Evolutionary conservation across 2,797 vertebrate species (phyloP).

Genomic region (Falco rusticolus): DNA sequence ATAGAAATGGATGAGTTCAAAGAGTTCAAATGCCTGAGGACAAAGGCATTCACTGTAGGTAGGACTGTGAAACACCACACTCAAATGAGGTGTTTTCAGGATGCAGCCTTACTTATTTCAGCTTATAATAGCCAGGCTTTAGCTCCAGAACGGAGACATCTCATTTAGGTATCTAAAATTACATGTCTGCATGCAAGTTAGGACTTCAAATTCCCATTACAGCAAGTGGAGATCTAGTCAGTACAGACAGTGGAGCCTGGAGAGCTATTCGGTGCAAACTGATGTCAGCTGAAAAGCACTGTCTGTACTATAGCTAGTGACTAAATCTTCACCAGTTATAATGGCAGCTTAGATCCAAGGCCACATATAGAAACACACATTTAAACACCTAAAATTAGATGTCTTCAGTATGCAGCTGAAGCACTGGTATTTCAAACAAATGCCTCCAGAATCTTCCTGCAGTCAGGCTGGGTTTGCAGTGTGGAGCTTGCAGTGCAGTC

Average conservation of each 20-base stretch:
- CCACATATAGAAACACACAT: conserved; percentile 57
- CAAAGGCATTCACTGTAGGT: background rate
- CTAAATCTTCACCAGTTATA: conserved; percentile 56
- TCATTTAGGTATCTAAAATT: conserved; percentile 57
- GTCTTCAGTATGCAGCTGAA: conserved; percentile 44
- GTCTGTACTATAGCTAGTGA: conserved; percentile 24
- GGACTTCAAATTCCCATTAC: conserved; percentile 15
- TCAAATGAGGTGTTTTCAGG: conserved; percentile 14
- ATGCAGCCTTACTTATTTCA: conserved; percentile 27
- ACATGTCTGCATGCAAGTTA: background rate
- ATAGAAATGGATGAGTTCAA: background rate
- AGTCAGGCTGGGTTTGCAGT: background rate
- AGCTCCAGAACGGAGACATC: conserved; percentile 6
- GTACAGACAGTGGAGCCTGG: conserved; percentile 9
- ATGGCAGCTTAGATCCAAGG: conserved; percentile 35
- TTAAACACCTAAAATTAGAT: conserved; percentile 65
- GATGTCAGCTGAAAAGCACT: conserved; percentile 54
- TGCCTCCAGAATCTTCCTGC: conserved; percentile 32
- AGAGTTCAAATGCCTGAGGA: background rate
- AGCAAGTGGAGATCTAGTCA: background rate
- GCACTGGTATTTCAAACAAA: conserved; percentile 30
- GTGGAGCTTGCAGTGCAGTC: background rate
- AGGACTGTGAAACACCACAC: background rate
- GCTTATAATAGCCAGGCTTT: conserved; percentile 10
- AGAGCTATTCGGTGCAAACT: conserved; percentile 45